Conservation (phyloP, 2,113 vertebrate species). For the Nicator chloris region DNA sequence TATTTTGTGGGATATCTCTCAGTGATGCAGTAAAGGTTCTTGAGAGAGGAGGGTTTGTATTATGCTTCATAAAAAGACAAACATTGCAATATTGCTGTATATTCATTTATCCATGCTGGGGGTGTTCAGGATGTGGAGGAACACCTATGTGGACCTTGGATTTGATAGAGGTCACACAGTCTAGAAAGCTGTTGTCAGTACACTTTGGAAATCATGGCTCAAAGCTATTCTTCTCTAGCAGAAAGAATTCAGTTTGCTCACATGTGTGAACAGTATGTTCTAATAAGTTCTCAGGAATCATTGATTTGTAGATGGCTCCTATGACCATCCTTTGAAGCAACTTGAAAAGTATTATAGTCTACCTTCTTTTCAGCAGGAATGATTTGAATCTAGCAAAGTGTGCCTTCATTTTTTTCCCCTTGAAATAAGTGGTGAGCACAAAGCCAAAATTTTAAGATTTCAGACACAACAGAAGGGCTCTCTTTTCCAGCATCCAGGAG, state of each 20-base stretch:
- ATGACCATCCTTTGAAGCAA: background rate
- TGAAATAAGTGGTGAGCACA: background rate
- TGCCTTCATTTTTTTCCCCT: background rate
- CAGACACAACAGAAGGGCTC: background rate
- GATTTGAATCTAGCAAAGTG: background rate
- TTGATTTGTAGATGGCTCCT: background rate
- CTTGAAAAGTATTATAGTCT: background rate
- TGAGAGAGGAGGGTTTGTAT: background rate
- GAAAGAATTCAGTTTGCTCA: background rate
- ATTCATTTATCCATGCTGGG: background rate
- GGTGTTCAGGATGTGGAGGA: background rate
- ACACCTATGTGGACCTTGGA: background rate
- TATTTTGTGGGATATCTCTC: background rate
- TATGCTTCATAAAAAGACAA: constrained; percentile 1
- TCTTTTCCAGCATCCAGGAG: background rate
- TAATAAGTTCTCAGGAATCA: background rate
- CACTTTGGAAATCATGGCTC: background rate
- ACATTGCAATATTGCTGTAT: background rate
- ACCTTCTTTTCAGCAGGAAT: background rate
- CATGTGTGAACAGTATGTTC: background rate
- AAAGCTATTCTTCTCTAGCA: background rate
- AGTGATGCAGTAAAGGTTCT: background rate
- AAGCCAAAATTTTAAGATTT: background rate
- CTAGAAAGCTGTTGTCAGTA: background rate
- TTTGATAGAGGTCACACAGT: background rate